Percentiles rank a stretch among this genome's conserved stretches.
Evolutionary conservation across 2,113 vertebrate species (phyloP).

Genomic region (Pelobates fuscus): DNA sequence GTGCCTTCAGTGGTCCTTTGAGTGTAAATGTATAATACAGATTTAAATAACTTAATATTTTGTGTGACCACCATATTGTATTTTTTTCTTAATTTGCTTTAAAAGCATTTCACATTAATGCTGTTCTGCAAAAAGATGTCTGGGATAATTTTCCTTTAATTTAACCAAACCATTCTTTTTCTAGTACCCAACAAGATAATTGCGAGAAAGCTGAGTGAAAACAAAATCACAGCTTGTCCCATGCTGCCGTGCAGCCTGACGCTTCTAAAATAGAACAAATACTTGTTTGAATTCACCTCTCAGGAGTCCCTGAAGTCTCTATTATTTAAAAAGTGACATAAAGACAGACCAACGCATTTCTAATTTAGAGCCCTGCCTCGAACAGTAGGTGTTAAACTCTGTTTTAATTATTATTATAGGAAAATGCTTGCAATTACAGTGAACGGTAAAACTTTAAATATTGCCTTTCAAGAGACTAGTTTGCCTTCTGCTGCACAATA

Average conservation of each 20-base stretch:
- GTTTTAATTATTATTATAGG: conserved; percentile 8
- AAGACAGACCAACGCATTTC: conserved; percentile 4
- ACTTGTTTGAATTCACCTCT: conserved; percentile 13
- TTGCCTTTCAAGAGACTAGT: background rate
- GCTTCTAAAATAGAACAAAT: conserved; percentile 18
- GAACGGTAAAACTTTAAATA: background rate
- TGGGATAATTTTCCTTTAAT: conserved; percentile 14
- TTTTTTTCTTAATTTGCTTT: background rate
- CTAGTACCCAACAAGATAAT: conserved; percentile 41
- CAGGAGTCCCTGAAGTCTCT: conserved; percentile 39
- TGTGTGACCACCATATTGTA: no score
- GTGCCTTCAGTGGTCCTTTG: no score
- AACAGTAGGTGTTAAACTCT: conserved; percentile 31
- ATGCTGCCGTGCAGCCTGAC: accelerated
- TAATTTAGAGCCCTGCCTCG: conserved; percentile 28
- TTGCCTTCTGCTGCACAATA: background rate
- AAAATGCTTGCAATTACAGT: conserved; percentile 38
- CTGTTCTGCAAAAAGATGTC: background rate
- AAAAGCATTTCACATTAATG: background rate
- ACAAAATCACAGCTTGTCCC: conserved; percentile 39
- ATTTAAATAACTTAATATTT: no score
- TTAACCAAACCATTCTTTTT: conserved; percentile 52
- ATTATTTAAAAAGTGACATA: conserved; percentile 11
- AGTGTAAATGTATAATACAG: no score
- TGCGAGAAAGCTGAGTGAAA: conserved; percentile 29